Base-by-base conservation (phyloP, 2,888 invertebrate species). In the Ormyrus pomaceus region DNA sequence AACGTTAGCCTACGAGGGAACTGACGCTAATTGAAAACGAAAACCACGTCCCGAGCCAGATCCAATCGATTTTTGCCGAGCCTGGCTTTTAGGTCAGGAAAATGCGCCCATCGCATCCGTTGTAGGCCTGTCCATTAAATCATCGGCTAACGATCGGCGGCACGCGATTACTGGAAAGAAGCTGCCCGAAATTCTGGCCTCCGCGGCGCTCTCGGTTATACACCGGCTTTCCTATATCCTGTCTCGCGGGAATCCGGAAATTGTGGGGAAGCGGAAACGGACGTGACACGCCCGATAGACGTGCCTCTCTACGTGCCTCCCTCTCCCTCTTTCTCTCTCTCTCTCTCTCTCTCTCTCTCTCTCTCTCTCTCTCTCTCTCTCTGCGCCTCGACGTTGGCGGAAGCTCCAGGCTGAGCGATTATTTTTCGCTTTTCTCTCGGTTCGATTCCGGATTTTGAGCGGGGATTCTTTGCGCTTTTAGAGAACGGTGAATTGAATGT, bases 181-280 rank as follows among this genome's bases (percentile, higher is more conserved):
- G 48, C n/a, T 34, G 34, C 34, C 34, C 34, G 34, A 34, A 34
- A 34, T 34, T 34, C 34, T 3, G 34, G 3, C 2, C 34, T 34
- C 34, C 34, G 34, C 19, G 19, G 19, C 19, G 34, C 34, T 4
- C 34, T 34, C 53, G 56, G 48, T 34, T 34, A 34, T 34, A 34
- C 34, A 4, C 34, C 34, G 34, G 51, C 34, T 65, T 75, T 69
- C 62, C 13, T 50, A 72, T 71, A 75, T 62, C 62, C 65, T 58
- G 75, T 13, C 46, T 34, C 56, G 75, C 56, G 70, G 78, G 84
- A 86, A 86, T 87, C 84, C 87, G 88, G 87, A 88, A 88, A 87
- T 87, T 84, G 84, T 83, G 79, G 83, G 85, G 86, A 86, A 87
- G 84, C 87, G 87, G 87, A 87, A 87, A 80, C 86, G 88, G 88